Percentiles rank a stretch among this genome's conserved stretches.
phyloP scores from a whole-genome alignment of 2,113 vertebrate species.

The Oryzias javanicus region DNA sequence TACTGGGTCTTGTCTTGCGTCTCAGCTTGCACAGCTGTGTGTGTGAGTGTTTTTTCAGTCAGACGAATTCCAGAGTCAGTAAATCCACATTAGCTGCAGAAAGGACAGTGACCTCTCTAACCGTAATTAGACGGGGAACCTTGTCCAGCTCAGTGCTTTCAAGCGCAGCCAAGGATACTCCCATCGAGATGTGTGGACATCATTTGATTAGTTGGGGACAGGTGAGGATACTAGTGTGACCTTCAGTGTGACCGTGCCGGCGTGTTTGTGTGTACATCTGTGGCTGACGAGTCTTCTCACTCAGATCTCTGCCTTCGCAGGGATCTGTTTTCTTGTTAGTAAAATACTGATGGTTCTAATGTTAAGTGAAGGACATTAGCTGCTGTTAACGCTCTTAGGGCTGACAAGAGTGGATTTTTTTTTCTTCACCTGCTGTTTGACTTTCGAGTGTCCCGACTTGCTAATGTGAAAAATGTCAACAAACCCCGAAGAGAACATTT shows the following conservation, averaged over 20 bases:
- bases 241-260: constrained; percentile 35
- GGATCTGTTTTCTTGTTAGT: constrained; percentile 59
- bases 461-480: constrained; percentile 42
- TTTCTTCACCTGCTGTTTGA: constrained; percentile 26
- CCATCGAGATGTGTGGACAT: constrained; percentile 62
- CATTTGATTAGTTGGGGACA: constrained; percentile 69
- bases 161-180: constrained; percentile 42
- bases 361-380: constrained; percentile 37
- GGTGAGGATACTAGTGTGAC: constrained; percentile 72
- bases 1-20: constrained; percentile 48
- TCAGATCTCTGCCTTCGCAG: constrained; percentile 33
- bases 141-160: constrained; percentile 39
- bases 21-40: constrained; percentile 52
- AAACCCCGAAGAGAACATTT: constrained; percentile 29
- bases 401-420: constrained; percentile 9
- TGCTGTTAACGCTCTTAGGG: constrained; percentile 2
- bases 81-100: constrained; percentile 59
- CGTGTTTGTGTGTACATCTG: constrained; percentile 18
- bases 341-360: constrained; percentile 57
- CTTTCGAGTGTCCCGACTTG: constrained; percentile 30
- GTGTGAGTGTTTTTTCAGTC: constrained; percentile 31
- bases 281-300: constrained; percentile 21
- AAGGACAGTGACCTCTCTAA: constrained; percentile 51
- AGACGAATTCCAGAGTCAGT: constrained; percentile 46
- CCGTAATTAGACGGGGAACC: constrained; percentile 62